A percentile compares a stretch with the other conserved stretches of the same genome.
These are phyloP conservation scores for Psilopsiagon aurifrons DNA, from an alignment of 2,113 vertebrate genomes.

Conservation along the genomic window DNA sequence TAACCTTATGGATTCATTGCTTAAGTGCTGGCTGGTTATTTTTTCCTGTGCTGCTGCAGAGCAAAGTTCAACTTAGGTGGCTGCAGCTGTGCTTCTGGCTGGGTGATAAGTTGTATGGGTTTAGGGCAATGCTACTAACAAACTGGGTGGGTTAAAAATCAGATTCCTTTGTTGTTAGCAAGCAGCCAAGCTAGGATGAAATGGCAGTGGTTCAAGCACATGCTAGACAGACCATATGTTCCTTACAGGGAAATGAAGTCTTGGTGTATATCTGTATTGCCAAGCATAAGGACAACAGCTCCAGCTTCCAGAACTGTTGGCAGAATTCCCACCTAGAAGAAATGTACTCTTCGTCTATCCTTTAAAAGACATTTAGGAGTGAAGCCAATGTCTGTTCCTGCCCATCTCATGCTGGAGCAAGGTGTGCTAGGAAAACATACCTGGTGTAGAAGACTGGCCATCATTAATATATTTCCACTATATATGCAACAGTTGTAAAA, in stretches of 20 bases:
- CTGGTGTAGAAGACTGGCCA: neutral
- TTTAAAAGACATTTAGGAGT: neutral
- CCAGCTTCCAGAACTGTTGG: conserved; percentile 30
- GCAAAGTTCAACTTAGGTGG: neutral
- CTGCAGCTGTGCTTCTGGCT: neutral
- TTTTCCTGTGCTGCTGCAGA: neutral
- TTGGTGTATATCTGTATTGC: neutral
- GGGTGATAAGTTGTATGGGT: neutral
- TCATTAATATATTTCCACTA: neutral
- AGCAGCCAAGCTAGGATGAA: neutral
- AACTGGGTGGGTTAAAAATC: neutral
- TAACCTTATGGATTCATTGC: neutral
- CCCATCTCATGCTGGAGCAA: neutral
- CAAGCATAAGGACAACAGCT: neutral
- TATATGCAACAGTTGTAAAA: neutral
- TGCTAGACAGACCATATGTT: conserved; percentile 16
- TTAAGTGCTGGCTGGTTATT: neutral
- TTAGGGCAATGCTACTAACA: neutral
- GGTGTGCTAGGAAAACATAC: neutral
- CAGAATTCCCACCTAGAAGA: neutral
- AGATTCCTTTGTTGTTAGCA: neutral
- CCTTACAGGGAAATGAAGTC: neutral
- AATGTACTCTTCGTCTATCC: neutral
- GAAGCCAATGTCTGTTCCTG: neutral
- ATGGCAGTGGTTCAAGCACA: conserved; percentile 23